A percentile compares a stretch with the other conserved stretches of the same genome.
Conservation (phyloP, 2,113 vertebrate species). For the Nyctereutes procyonoides region DNA sequence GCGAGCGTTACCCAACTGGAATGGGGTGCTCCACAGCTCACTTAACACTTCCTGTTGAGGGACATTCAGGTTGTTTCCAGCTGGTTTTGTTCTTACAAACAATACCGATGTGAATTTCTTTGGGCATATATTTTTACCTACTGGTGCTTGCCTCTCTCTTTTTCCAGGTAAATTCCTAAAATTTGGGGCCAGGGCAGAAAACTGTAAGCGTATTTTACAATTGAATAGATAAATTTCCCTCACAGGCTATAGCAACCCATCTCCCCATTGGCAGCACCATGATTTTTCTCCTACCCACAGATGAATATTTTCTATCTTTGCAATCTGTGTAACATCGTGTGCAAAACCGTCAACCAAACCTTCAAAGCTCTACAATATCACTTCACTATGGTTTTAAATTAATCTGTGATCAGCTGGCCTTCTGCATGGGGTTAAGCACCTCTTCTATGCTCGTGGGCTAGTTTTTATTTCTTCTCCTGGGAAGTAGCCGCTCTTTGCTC, state of each 20-base stretch:
- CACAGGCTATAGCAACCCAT: neutral
- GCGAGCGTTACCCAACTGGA: neutral
- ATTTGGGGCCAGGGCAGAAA: neutral
- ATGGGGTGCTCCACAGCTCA: neutral
- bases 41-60: neutral
- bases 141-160: neutral
- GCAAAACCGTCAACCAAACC: neutral
- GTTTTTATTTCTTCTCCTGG: neutral
- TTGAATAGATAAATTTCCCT: neutral
- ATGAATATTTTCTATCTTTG: neutral
- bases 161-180: neutral
- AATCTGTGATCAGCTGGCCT: neutral
- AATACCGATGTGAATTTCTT: neutral
- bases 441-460: neutral
- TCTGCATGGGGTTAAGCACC: too few relatives aligned
- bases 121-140: neutral
- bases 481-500: neutral
- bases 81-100: neutral
- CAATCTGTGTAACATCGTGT: neutral
- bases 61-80: neutral
- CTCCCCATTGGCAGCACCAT: neutral
- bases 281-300: neutral
- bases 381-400: neutral
- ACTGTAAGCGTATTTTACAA: neutral
- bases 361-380: too few relatives aligned